Percentiles rank a stretch among this genome's conserved stretches.
Conservation (phyloP, 2,888 invertebrate species). For the Stenurella melanura region DNA sequence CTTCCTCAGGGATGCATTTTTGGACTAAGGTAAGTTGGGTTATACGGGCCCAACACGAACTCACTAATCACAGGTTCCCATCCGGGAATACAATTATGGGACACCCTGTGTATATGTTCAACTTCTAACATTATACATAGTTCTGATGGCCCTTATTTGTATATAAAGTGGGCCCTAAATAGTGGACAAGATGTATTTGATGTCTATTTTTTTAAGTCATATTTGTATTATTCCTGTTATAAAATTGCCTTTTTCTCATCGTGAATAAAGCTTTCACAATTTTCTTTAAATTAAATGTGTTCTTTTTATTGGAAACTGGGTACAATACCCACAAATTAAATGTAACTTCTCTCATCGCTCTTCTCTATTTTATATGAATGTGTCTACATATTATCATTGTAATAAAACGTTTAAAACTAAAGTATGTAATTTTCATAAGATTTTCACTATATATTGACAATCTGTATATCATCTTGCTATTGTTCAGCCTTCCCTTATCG, state of each 20-base stretch:
- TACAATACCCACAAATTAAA: not conserved
- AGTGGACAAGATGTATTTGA: no score
- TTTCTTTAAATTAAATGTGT: not conserved
- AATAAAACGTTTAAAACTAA: slow-evolving; percentile 10
- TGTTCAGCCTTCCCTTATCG: not conserved
- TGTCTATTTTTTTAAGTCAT: no score
- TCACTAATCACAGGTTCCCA: no score
- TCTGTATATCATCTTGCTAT: slow-evolving; percentile 29
- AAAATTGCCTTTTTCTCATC: slow-evolving; percentile 25
- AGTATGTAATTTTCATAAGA: slow-evolving; percentile 17
- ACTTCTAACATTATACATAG: no score
- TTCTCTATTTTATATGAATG: slow-evolving; percentile 12
- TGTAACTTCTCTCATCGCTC: not conserved
- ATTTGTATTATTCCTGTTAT: not conserved
- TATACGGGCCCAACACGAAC: no score
- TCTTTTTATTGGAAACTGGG: not conserved
- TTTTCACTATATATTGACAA: slow-evolving; percentile 30
- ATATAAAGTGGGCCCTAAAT: no score
- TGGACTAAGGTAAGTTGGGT: no score
- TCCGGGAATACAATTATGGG: no score
- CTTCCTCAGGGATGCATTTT: no score
- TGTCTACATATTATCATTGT: slow-evolving; percentile 5
- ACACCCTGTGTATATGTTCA: no score
- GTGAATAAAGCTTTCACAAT: slow-evolving; percentile 10
- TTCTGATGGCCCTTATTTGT: no score